Evolutionary conservation across 37 sponge, comb jelly and placozoan genomes (phyloP), one percentile per base, ranked within the genome.

Genomic region (Bolinopsis microptera): DNA sequence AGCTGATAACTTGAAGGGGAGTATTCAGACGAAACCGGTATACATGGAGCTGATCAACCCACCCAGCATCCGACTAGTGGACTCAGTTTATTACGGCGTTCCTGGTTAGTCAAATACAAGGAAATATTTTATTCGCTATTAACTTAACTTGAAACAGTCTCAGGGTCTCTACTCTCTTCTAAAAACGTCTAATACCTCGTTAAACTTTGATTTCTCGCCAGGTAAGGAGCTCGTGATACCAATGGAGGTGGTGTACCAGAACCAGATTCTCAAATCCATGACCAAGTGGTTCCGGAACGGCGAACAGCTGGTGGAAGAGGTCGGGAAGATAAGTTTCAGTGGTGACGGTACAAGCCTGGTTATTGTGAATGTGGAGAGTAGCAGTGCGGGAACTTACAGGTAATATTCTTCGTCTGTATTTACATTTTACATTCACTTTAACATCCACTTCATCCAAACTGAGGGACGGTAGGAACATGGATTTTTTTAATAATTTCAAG

Each of bases 31-130:
- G 3, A 86, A 86, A 39, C n/a, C 61, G 3, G 90, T 40, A 1
- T 86, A 86, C 36, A 35, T 86, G 90, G 90, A 86, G 90, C 34
- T 86, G 18, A 86, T 86, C 13, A 33, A 28, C 41, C 90, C 90
- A 21, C 90, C 90, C 3, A 86, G 25, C 16, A 38, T 86, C 38
- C 13, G 30, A 21, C 61, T 41, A 30, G 26, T 86, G 1, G 90
- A 86, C 35, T 86, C 90, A 5, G 90, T 86, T 3, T 39, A 24
- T 48, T 86, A 86, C 61, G 90, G 90, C 0, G 90, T 86, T 16
- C 90, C 90, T 13, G 75, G 75, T 48, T 13, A 48, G 61, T 48
- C 13, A 48, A 48, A 48, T 13, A 13, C 61, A 48, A 48, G 61
- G 61, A 48, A 48, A 48, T 48, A 48, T 48, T 48, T 48, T 48